Conservation (phyloP, 2,888 invertebrate genomes). For the Drosophila lacicola region DNA sequence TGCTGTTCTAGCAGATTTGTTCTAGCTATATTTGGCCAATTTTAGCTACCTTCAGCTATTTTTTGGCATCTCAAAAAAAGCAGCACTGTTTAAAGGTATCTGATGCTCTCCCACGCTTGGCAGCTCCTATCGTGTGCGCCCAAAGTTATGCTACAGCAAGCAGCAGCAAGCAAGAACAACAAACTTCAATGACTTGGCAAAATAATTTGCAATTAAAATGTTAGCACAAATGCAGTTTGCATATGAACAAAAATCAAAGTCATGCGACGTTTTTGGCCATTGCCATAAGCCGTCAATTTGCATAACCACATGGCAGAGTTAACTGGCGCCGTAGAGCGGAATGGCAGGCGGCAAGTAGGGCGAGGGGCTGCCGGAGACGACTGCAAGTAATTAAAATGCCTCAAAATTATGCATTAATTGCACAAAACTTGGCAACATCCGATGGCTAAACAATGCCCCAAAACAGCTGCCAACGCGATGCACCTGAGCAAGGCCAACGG, state of each 20-base stretch:
- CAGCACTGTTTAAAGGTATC: not conserved
- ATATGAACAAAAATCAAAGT: slow-evolving; percentile 62
- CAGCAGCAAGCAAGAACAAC: slow-evolving; percentile 11
- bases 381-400: slow-evolving; percentile 71
- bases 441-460: slow-evolving; percentile 71
- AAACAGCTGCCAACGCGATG: slow-evolving; percentile 71
- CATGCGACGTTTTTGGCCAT: slow-evolving; percentile 59
- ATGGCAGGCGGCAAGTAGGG: no score
- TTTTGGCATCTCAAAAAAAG: no score
- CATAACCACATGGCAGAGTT: slow-evolving; percentile 62
- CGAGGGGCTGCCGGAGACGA: slow-evolving; percentile 10
- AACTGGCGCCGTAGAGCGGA: slow-evolving; percentile 1
- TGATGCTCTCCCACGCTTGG: slow-evolving; percentile 2
- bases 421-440: slow-evolving; percentile 74
- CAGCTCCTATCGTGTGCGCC: slow-evolving; percentile 19
- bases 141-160: slow-evolving; percentile 36
- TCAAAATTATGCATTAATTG: slow-evolving; percentile 80
- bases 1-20: no score
- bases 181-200: slow-evolving; percentile 37
- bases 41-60: no score
- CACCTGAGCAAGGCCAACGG: slow-evolving; percentile 68
- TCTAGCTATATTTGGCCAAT: no score
- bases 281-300: slow-evolving; percentile 61
- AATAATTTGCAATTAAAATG: slow-evolving; percentile 63
- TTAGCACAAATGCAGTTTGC: slow-evolving; percentile 47